Percentiles rank a stretch among this genome's conserved stretches.
Evolutionary conservation across 1,140 invertebrate genomes (phyloP).

Genomic region (Drosophila grimshawi): DNA sequence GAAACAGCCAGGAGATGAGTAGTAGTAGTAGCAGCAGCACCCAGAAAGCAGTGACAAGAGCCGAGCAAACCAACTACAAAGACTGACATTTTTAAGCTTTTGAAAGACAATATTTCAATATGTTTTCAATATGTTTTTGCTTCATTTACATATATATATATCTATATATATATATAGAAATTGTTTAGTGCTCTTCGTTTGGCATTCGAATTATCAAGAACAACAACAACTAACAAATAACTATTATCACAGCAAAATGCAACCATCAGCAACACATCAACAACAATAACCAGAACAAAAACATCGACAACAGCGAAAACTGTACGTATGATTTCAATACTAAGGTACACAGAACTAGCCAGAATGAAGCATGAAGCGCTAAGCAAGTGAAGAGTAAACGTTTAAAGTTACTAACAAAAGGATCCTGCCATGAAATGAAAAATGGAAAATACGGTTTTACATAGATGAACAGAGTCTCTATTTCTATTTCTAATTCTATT

Average conservation of each 20-base stretch:
- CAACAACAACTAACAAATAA: constrained; percentile 5
- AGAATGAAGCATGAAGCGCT: constrained; percentile 15
- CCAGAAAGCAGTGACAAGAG: constrained; percentile 47
- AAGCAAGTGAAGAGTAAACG: constrained; percentile 66
- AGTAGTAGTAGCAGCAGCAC: constrained; percentile 22
- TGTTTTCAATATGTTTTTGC: constrained; percentile 72
- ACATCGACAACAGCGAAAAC: constrained; percentile 1
- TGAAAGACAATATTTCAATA: constrained; percentile 84
- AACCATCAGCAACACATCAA: background rate
- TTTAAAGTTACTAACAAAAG: constrained; percentile 82
- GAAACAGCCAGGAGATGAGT: constrained; percentile 17
- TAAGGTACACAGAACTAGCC: constrained; percentile 13
- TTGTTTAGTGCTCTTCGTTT: constrained; percentile 46
- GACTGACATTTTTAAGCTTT: constrained; percentile 85
- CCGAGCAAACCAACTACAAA: constrained; percentile 79
- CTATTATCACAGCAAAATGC: constrained; percentile 17
- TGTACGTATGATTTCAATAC: constrained; percentile 13
- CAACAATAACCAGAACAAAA: constrained; percentile 15
- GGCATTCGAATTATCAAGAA: constrained; percentile 22
- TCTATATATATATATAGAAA: constrained; percentile 30
- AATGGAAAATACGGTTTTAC: constrained; percentile 81
- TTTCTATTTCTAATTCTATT: constrained; percentile 62
- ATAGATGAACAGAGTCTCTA: constrained; percentile 63
- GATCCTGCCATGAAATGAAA: constrained; percentile 78
- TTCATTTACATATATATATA: constrained; percentile 61